Percentiles rank a stretch among this genome's conserved stretches.
Evolutionary conservation across 23 tunicate genomes (phyloP).

Genomic region (Trididemnum miniatum): DNA sequence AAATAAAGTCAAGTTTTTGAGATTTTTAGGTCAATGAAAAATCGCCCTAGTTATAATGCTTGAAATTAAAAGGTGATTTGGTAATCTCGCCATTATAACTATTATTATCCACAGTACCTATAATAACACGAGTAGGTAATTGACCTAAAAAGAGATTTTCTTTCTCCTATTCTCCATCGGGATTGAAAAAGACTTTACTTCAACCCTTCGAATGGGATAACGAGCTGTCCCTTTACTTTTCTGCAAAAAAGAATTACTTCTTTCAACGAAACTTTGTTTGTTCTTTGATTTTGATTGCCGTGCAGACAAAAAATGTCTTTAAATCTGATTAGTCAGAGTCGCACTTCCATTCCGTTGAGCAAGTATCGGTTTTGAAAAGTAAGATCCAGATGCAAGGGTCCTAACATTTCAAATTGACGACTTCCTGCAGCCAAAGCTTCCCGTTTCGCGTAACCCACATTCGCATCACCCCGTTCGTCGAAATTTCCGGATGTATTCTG

Average conservation of each 20-base stretch:
- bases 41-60: too few relatives aligned
- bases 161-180: slow-evolving; percentile 15
- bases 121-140: slow-evolving; percentile 13
- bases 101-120: slow-evolving; percentile 21
- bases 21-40: too few relatives aligned
- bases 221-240: neutral
- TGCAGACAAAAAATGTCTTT: slow-evolving; percentile 1
- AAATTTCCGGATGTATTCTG: slow-evolving; percentile 12
- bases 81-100: slow-evolving; percentile 11
- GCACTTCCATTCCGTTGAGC: too few relatives aligned
- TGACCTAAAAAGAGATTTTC: too few relatives aligned
- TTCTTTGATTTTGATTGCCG: neutral
- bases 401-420: slow-evolving; percentile 1
- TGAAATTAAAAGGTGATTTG: slow-evolving; percentile 40
- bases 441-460: neutral
- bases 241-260: slow-evolving; percentile 1
- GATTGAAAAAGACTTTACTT: neutral
- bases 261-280: neutral
- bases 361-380: slow-evolving; percentile 32
- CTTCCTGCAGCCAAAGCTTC: slow-evolving; percentile 32
- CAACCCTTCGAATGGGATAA: slow-evolving; percentile 2
- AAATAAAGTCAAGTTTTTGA: too few relatives aligned
- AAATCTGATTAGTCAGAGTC: neutral
- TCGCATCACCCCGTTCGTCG: neutral
- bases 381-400: slow-evolving; percentile 35